Conservation (phyloP, 1,140 invertebrate species). For the Drosophila lini region DNA sequence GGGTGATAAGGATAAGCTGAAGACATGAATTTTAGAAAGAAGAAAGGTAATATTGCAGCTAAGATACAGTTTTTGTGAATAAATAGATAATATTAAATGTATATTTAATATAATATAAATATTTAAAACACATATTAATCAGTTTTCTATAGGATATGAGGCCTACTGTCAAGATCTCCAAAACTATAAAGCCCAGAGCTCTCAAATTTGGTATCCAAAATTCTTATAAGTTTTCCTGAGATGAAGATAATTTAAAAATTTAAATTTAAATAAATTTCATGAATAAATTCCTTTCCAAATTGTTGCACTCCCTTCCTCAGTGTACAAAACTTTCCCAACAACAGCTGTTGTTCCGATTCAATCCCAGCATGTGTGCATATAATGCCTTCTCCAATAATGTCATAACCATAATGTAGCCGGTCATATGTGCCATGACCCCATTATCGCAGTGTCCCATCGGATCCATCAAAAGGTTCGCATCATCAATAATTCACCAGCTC, state of each 20-base stretch:
- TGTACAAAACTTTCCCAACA: conserved; percentile 6
- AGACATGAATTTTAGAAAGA: background rate
- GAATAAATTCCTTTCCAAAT: too few species aligned
- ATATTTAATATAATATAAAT: too few species aligned
- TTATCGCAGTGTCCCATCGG: conserved; percentile 43
- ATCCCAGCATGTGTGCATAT: conserved; percentile 29
- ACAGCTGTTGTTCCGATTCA: background rate
- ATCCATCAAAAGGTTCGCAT: conserved; percentile 61
- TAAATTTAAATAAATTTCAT: too few species aligned
- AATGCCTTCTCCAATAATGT: conserved; percentile 6
- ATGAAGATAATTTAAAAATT: too few species aligned
- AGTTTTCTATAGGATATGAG: too few species aligned
- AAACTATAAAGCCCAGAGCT: too few species aligned
- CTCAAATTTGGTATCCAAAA: too few species aligned
- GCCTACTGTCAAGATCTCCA: too few species aligned
- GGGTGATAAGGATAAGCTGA: conserved; percentile 61
- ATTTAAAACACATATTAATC: too few species aligned
- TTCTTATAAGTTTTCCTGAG: too few species aligned
- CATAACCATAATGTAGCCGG: conserved; percentile 43
- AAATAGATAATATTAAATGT: too few species aligned
- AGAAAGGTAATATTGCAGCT: background rate
- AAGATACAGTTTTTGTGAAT: background rate
- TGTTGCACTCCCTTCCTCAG: background rate
- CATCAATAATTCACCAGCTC: conserved; percentile 60
- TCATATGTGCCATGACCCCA: conserved; percentile 41